Percentiles rank a stretch among this genome's conserved stretches.
phyloP scores from a whole-genome alignment of 2,113 vertebrate genomes.

The Psilopogon haemacephalus region DNA sequence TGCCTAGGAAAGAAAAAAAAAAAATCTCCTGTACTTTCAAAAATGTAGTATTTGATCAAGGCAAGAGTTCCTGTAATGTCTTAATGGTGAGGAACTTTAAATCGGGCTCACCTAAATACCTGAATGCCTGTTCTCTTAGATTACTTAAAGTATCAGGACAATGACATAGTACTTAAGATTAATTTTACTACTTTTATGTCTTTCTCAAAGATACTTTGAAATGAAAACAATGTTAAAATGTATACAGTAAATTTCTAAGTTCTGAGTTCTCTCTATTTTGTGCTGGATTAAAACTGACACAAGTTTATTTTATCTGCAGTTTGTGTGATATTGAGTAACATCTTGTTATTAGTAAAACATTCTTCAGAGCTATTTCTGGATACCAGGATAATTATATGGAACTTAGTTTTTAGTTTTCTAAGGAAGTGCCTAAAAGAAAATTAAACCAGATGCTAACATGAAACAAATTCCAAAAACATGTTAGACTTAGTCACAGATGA shows the following conservation, averaged over 20 bases:
- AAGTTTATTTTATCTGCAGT: background rate
- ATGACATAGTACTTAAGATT: background rate
- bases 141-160: background rate
- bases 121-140: background rate
- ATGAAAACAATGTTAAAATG: background rate
- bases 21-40: background rate
- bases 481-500: background rate
- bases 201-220: background rate
- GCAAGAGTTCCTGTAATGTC: background rate
- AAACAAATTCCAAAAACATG: background rate
- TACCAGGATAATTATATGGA: background rate
- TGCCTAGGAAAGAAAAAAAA: background rate
- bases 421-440: slow-evolving; percentile 19
- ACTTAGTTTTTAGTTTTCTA: slow-evolving; percentile 24
- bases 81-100: background rate
- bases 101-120: background rate
- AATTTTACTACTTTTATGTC: background rate
- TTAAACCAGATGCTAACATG: background rate
- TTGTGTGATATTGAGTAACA: background rate
- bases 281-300: background rate
- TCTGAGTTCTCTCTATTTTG: background rate
- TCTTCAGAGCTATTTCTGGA: slow-evolving; percentile 31
- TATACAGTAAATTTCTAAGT: background rate
- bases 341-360: slow-evolving; percentile 21
- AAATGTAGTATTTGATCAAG: background rate